Evolutionary conservation across 1,140 invertebrate genomes (phyloP).

Genomic region (Zaprionus ghesquierei): DNA sequence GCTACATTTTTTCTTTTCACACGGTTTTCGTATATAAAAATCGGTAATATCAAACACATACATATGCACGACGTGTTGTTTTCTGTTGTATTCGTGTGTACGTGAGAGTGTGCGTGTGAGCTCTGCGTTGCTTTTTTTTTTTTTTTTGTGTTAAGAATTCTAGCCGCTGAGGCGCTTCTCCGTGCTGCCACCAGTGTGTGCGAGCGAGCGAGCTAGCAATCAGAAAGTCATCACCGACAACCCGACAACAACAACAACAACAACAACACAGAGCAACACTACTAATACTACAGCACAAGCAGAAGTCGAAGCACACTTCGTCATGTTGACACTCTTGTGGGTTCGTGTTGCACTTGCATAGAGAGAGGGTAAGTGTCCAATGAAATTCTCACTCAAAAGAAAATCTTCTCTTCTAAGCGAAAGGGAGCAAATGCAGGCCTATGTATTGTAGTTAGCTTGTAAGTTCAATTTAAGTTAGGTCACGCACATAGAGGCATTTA

Average conservation of each 20-base stretch:
- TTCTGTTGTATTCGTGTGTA: conserved; percentile 48
- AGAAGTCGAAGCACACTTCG: conserved; percentile 21
- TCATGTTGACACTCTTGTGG: conserved; percentile 36
- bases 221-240: conserved; percentile 22
- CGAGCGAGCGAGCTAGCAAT: conserved; percentile 33
- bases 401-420: neutral
- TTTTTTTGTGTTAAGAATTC: conserved; percentile 44
- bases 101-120: conserved; percentile 19
- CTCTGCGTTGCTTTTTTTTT: conserved; percentile 32
- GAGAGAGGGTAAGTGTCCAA: conserved; percentile 50
- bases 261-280: conserved; percentile 5
- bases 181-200: conserved; percentile 3
- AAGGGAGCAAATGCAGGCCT: neutral
- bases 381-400: neutral
- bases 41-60: conserved; percentile 38
- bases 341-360: conserved; percentile 47
- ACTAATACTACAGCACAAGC: conserved; percentile 15
- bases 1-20: conserved; percentile 51
- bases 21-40: conserved; percentile 38
- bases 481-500: conserved; percentile 16
- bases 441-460: conserved; percentile 2
- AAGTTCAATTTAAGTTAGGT: conserved; percentile 32
- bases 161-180: conserved; percentile 29
- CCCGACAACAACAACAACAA: conserved; percentile 29
- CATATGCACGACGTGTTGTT: conserved; percentile 27